Base-by-base conservation (phyloP, 1,140 invertebrate species). In the Linepithema humile region DNA sequence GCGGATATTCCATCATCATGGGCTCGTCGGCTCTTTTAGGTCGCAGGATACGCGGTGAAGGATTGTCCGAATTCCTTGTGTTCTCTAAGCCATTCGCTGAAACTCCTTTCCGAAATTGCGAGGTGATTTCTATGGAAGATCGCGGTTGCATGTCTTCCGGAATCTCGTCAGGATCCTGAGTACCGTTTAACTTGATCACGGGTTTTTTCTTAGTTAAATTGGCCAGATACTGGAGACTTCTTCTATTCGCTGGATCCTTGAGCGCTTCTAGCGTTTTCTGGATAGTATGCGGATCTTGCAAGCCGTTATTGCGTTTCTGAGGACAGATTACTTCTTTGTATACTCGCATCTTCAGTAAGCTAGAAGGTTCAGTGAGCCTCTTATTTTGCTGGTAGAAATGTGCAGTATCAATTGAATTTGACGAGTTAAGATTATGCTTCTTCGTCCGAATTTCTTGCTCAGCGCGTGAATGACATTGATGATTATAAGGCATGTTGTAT, bases 261-360 rank as follows among this genome's bases (percentile, higher is more conserved):
- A 91, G 10, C 3, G 55, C 20, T 17, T 90, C 77, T 35, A 92
- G 17, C 0, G 83, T 57, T 65, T 85, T 85, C 23, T 82, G 75
- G 43, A 90, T 48, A 2, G 72, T 82, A 15, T 89, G 65, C 0
- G 77, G 80, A 50, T 93, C 91, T 57, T 94, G 93, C 26, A 94
- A 50, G 6, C 93, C 93, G 73, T 94, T 93, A 59, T 93, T 93
- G 15, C 89, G 83, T 23, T 85, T 90, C 40, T 91, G 89, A 5
- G 87, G 83, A 7, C 80, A 74, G 0, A 90, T 53, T 0, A 88
- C 62, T 12, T 93, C 85, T 20, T 90, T 90, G 55, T 91, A 88
- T 2, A 85, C 9, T 6, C 91, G 90, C 10, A 91, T 72, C 60
- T 92, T 91, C 6, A 93, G 15, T 10, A 93, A 35, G 62, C 91